Percentiles rank a stretch among this genome's conserved stretches.
Conservation (phyloP, 2,797 vertebrate genomes). For the Sarcophilus harrisii region DNA sequence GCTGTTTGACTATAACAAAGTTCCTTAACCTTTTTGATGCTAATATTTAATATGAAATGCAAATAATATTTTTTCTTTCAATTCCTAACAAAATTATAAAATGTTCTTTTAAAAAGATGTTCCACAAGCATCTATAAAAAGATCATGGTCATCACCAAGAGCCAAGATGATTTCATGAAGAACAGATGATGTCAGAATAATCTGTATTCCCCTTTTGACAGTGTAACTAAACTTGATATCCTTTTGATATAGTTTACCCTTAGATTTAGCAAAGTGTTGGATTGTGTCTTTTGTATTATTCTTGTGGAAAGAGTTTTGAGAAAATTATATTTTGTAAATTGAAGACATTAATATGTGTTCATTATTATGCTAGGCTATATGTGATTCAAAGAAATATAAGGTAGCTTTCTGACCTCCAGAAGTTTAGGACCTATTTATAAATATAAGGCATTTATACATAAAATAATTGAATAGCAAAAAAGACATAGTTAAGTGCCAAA, state of each 20-base stretch:
- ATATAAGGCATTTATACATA: background rate
- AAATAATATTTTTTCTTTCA: background rate
- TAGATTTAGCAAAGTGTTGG: background rate
- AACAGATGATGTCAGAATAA: background rate
- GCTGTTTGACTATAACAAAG: background rate
- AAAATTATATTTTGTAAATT: background rate
- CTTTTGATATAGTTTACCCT: background rate
- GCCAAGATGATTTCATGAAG: background rate
- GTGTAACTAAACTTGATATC: background rate
- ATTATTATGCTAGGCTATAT: background rate
- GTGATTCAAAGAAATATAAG: background rate
- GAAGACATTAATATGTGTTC: background rate
- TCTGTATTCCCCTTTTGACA: background rate
- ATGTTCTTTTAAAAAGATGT: background rate
- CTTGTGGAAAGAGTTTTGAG: background rate
- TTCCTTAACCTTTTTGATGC: background rate
- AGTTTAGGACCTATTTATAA: background rate
- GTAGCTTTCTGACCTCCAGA: background rate
- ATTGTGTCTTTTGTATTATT: background rate
- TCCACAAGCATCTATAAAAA: background rate
- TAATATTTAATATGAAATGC: background rate
- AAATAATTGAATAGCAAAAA: background rate
- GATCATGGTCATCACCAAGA: background rate
- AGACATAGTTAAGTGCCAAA: background rate
- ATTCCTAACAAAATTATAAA: background rate